Conservation (phyloP, 37 sponge, comb jelly and placozoan genomes). For the Dysidea cf. avara region DNA sequence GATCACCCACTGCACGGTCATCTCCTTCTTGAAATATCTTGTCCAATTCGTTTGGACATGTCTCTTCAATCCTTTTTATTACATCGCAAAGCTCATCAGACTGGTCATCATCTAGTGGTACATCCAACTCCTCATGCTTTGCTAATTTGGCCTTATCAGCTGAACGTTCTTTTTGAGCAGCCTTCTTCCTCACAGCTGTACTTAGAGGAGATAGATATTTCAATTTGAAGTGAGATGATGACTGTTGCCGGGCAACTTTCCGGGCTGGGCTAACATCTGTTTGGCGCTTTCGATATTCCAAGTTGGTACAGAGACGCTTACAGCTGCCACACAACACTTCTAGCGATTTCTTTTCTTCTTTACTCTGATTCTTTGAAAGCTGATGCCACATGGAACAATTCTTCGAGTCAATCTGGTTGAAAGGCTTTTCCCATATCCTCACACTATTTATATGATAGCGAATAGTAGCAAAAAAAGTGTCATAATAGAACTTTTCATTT, state of each 20-base stretch:
- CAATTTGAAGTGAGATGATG: conserved; percentile 14
- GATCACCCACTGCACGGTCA: background rate
- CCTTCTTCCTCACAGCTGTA: conserved; percentile 1
- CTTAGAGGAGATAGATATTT: conserved; percentile 41
- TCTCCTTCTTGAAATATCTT: background rate
- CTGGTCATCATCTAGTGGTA: conserved; percentile 1
- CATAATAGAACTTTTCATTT: background rate
- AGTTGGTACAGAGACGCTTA: conserved; percentile 12
- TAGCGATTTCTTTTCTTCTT: conserved; percentile 7
- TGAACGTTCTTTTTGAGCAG: conserved; percentile 14
- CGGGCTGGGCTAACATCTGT: background rate
- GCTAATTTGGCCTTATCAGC: background rate
- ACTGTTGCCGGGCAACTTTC: conserved; percentile 1
- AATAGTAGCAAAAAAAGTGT: conserved; percentile 18
- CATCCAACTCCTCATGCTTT: background rate
- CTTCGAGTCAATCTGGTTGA: conserved; percentile 23
- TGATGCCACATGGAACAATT: conserved; percentile 38
- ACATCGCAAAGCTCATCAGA: background rate
- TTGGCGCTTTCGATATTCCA: conserved; percentile 13
- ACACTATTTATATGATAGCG: conserved; percentile 29
- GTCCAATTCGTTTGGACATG: background rate
- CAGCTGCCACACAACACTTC: conserved; percentile 17
- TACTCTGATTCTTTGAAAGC: conserved; percentile 32
- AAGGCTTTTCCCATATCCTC: conserved; percentile 21
- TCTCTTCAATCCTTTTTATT: background rate